Percentiles rank a stretch among this genome's conserved stretches.
phyloP scores from a whole-genome alignment of 1,140 invertebrate genomes.

The Rhyzopertha dominica region DNA sequence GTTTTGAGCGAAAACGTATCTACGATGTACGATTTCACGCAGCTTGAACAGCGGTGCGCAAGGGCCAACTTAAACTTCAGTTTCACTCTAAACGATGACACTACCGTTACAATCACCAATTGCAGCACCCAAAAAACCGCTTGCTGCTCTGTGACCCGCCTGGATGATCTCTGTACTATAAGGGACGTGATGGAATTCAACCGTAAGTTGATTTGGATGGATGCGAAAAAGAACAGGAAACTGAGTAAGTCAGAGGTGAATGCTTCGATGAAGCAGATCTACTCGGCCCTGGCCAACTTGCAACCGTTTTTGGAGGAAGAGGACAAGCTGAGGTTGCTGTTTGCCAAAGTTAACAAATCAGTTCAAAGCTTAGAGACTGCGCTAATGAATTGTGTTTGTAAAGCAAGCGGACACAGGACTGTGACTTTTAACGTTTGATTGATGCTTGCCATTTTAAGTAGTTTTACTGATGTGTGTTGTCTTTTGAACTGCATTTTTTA shows the following conservation, averaged over 20 bases:
- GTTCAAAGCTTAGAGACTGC: slow-evolving; percentile 40
- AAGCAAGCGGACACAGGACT: slow-evolving; percentile 24
- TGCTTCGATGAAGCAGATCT: slow-evolving; percentile 36
- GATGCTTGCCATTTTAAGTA: slow-evolving; percentile 2
- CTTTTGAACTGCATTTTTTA: too few relatives aligned
- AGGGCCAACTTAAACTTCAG: slow-evolving; percentile 24
- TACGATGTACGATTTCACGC: slow-evolving; percentile 18
- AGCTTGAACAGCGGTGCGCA: slow-evolving; percentile 25
- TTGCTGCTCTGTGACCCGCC: slow-evolving; percentile 17
- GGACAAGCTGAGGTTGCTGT: slow-evolving; percentile 37
- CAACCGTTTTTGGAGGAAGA: slow-evolving; percentile 33
- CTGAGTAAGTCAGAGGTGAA: slow-evolving; percentile 30
- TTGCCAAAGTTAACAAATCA: slow-evolving; percentile 39
- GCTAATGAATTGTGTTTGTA: slow-evolving; percentile 29
- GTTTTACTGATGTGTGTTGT: too few relatives aligned
- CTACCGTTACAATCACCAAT: slow-evolving; percentile 28
- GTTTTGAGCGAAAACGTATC: slow-evolving; percentile 41
- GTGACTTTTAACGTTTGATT: slow-evolving; percentile 31
- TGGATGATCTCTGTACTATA: slow-evolving; percentile 17
- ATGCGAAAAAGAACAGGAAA: slow-evolving; percentile 23
- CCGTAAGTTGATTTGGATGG: slow-evolving; percentile 26
- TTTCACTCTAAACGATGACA: slow-evolving; percentile 9
- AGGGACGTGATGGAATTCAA: slow-evolving; percentile 31
- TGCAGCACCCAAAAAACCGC: slow-evolving; percentile 22
- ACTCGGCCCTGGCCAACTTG: slow-evolving; percentile 30